These are phyloP conservation scores for Eupsittula cactorum DNA, from an alignment of 2,113 vertebrate genomes.

Conservation along the genomic window DNA sequence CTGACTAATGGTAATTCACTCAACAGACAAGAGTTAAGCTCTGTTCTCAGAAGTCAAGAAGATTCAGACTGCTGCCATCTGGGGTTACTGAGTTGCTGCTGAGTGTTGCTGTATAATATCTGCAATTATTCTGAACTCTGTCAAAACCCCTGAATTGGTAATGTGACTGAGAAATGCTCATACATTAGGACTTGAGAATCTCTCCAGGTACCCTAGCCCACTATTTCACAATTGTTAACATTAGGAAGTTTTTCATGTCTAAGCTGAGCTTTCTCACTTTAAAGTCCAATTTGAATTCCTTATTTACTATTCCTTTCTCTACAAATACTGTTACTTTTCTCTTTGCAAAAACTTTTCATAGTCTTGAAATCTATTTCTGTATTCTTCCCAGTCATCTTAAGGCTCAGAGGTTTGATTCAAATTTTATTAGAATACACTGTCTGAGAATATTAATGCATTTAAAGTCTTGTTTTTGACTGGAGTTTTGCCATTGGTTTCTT, in stretches of 20 bases:
- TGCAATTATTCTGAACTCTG: not conserved
- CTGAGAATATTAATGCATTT: not conserved
- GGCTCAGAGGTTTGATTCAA: not conserved
- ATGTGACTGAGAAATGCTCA: not conserved
- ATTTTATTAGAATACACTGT: not conserved
- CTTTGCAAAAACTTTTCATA: not conserved
- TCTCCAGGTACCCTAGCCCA: not conserved
- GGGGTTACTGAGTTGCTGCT: not conserved
- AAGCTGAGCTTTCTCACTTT: not conserved
- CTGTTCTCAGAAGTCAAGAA: not conserved
- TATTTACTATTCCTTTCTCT: not conserved
- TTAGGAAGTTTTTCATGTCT: not conserved
- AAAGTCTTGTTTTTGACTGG: not conserved
- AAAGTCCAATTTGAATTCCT: not conserved
- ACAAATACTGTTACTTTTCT: not conserved
- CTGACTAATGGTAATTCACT: not conserved
- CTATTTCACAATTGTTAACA: not conserved
- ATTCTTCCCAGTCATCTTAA: not conserved
- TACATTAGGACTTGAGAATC: not conserved
- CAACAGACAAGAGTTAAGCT: not conserved
- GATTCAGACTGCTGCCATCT: not conserved
- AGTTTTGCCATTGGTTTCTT: not conserved
- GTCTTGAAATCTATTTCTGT: not conserved
- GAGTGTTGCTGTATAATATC: not conserved
- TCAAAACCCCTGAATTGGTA: not conserved